Percentiles rank a stretch among this genome's conserved stretches.
Conservation (phyloP, 2,113 vertebrate genomes). For the Upupa epops region DNA sequence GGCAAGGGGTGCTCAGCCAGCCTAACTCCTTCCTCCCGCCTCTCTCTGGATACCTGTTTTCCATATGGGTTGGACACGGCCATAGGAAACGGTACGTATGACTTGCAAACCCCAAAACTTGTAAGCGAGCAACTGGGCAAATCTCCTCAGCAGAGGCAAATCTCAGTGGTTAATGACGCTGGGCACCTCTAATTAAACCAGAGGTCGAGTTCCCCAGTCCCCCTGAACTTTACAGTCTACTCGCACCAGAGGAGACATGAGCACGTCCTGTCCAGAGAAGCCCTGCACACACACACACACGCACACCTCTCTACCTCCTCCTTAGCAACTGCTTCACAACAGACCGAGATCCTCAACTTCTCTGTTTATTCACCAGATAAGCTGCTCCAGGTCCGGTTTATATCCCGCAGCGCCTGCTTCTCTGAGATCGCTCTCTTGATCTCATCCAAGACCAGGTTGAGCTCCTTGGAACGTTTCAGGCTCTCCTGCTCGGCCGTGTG, state of each 20-base stretch:
- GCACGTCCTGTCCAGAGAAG: not conserved
- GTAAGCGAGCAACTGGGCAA: constrained; percentile 29
- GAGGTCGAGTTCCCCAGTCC: constrained; percentile 7
- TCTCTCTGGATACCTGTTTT: not conserved
- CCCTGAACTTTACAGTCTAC: not conserved
- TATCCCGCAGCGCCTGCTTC: constrained; percentile 84
- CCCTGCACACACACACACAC: not conserved
- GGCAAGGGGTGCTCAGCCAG: constrained; percentile 4
- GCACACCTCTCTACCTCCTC: constrained; percentile 25
- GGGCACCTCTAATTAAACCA: constrained; percentile 29
- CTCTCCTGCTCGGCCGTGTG: constrained; percentile 94
- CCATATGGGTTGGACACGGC: constrained; percentile 11
- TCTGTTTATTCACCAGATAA: constrained; percentile 79
- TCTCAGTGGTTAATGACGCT: constrained; percentile 18
- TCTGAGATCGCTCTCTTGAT: constrained; percentile 94
- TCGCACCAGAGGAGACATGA: not conserved
- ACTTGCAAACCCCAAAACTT: not conserved
- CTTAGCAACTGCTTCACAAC: not conserved
- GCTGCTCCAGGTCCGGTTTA: constrained; percentile 87
- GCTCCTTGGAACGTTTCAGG: constrained; percentile 94
- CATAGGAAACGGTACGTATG: not conserved
- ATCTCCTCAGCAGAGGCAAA: not conserved
- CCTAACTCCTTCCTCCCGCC: constrained; percentile 20
- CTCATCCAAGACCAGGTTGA: constrained; percentile 96
- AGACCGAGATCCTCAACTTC: not conserved